Percentiles rank a stretch among this genome's conserved stretches.
Evolutionary conservation across 2,797 vertebrate genomes (phyloP).

Genomic region (Zalophus californianus): DNA sequence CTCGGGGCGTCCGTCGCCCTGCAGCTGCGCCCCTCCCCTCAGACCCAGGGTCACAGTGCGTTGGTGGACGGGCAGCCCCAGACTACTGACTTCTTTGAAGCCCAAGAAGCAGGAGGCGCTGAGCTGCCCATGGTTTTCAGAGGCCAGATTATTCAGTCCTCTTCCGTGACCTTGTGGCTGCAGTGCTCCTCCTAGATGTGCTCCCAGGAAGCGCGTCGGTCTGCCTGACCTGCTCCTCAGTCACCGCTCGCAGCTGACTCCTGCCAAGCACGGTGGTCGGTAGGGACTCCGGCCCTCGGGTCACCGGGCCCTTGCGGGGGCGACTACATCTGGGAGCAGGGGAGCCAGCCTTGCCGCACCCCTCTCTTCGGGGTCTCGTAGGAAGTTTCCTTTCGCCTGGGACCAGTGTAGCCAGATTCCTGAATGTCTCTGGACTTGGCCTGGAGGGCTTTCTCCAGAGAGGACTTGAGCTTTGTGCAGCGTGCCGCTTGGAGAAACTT

Average conservation of each 20-base stretch:
- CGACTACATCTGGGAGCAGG: background rate
- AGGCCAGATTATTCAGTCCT: background rate
- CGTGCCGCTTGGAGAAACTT: rapidly evolving
- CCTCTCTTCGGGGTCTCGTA: background rate
- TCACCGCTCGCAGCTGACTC: background rate
- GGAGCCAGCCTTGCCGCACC: background rate
- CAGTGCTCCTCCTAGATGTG: rapidly evolving
- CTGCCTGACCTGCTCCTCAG: no score
- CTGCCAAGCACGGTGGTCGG: constrained; percentile 52
- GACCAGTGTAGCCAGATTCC: rapidly evolving
- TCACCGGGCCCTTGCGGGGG: constrained; percentile 46
- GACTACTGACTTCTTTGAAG: rapidly evolving
- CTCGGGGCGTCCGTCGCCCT: rapidly evolving
- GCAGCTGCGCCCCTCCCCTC: background rate
- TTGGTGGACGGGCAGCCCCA: rapidly evolving
- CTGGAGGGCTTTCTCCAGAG: background rate
- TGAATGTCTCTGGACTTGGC: background rate
- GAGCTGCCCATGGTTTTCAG: background rate
- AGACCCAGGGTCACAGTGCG: rapidly evolving
- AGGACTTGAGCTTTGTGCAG: background rate
- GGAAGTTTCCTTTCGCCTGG: background rate
- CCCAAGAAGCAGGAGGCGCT: background rate
- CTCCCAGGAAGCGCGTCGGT: rapidly evolving
- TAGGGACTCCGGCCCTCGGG: constrained; percentile 12
- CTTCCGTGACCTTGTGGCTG: rapidly evolving